Percentiles rank a stretch among this genome's conserved stretches.
Evolutionary conservation across 2,888 invertebrate genomes (phyloP).

Genomic region (Himalopsyche anomala): DNA sequence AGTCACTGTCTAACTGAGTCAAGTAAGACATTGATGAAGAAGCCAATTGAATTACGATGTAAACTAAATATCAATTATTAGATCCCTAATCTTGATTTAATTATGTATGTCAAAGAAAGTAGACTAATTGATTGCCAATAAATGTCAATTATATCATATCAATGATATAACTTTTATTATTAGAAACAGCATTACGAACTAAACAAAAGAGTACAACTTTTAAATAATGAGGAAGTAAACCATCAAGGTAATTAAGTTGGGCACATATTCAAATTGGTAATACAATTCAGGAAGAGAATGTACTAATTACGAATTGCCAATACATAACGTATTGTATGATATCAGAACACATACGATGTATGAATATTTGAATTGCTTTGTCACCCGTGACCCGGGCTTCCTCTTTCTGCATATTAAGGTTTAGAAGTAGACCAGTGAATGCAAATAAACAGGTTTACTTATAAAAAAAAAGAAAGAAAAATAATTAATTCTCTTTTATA

Average conservation of each 20-base stretch:
- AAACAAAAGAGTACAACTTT: conserved; percentile 7
- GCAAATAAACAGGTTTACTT: no score
- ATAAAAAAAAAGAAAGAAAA: no score
- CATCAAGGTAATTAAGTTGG: conserved; percentile 10
- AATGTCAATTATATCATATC: not conserved
- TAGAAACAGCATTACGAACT: not conserved
- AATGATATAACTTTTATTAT: not conserved
- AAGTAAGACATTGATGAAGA: no score
- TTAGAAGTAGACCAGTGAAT: no score
- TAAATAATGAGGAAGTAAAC: not conserved
- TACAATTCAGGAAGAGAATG: not conserved
- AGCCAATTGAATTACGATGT: no score
- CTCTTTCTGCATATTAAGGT: no score
- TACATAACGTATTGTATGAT: not conserved
- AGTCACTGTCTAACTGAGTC: no score
- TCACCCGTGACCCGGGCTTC: no score
- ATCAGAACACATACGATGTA: not conserved
- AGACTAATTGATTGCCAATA: not conserved
- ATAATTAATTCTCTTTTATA: no score
- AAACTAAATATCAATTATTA: no score
- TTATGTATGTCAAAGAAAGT: not conserved
- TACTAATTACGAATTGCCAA: not conserved
- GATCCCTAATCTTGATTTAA: no score
- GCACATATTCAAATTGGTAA: not conserved
- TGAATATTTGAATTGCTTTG: no score